These are phyloP conservation scores for Choreutis nemorana DNA, from an alignment of 2,888 invertebrate species.

Conservation along the genomic window DNA sequence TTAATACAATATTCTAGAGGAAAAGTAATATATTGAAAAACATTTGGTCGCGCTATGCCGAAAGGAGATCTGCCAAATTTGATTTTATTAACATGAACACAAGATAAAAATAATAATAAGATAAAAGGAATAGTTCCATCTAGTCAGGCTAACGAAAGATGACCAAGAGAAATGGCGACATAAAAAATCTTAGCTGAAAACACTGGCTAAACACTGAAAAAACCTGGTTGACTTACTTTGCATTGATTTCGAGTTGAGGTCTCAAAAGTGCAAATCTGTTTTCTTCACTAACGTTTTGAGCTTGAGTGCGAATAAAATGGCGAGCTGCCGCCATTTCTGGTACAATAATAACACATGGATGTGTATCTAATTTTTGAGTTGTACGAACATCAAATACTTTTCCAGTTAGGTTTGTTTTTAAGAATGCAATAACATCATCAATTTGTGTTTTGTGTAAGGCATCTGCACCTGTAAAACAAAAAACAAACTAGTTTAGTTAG, in stretches of 20 bases:
- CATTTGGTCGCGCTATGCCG: no score
- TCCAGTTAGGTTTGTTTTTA: conserved; percentile 77
- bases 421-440: conserved; percentile 79
- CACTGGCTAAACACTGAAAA: conserved; percentile 10
- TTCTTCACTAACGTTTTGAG: conserved; percentile 82
- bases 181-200: not conserved
- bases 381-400: conserved; percentile 85
- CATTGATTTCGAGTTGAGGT: conserved; percentile 94
- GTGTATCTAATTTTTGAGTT: conserved; percentile 83
- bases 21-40: no score
- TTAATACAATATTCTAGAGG: no score
- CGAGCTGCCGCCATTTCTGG: conserved; percentile 97
- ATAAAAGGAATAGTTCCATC: no score
- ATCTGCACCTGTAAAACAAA: conserved; percentile 64
- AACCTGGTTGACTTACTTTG: conserved; percentile 73
- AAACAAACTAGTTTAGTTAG: no score
- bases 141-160: no score
- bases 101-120: no score
- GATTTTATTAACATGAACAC: no score
- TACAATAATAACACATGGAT: conserved; percentile 95
- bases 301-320: conserved; percentile 91
- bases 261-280: conserved; percentile 86
- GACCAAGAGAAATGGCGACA: not conserved
- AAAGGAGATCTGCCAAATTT: no score
- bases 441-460: conserved; percentile 78